Conservation (phyloP, 2,797 vertebrate genomes). For the Micrastur ruficollis region DNA sequence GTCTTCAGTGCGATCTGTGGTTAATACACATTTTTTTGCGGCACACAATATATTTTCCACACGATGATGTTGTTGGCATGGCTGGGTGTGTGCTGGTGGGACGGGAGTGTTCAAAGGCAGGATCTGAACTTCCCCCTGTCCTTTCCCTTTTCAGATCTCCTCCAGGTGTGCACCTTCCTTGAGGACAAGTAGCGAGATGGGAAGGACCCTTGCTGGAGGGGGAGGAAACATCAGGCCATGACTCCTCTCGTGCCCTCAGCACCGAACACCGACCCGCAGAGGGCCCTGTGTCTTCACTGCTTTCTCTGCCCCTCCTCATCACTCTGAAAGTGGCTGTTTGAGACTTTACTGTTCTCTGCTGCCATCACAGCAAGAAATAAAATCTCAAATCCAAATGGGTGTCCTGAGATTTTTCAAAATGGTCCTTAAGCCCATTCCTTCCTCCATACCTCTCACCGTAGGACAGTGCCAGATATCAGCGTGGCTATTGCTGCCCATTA, state of each 20-base stretch:
- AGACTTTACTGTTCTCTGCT: neutral
- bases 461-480: neutral
- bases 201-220: neutral
- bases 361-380: conserved; percentile 44
- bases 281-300: neutral
- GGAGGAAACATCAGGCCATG: neutral
- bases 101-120: neutral
- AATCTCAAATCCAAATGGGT: neutral
- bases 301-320: neutral
- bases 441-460: accelerated
- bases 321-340: neutral
- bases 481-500: neutral
- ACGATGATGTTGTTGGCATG: accelerated
- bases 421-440: neutral
- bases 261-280: accelerated
- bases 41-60: neutral
- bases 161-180: conserved; percentile 55
- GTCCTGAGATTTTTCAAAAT: neutral
- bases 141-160: conserved; percentile 28
- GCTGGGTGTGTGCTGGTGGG: neutral
- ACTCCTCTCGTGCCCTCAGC: neutral
- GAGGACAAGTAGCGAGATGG: neutral
- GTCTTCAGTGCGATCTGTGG: neutral
- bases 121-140: neutral
- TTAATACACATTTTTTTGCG: neutral